A percentile compares a stretch with the other conserved stretches of the same genome.
phyloP scores from a whole-genome alignment of 2,888 invertebrate species.

The Tiliacea aurago region DNA sequence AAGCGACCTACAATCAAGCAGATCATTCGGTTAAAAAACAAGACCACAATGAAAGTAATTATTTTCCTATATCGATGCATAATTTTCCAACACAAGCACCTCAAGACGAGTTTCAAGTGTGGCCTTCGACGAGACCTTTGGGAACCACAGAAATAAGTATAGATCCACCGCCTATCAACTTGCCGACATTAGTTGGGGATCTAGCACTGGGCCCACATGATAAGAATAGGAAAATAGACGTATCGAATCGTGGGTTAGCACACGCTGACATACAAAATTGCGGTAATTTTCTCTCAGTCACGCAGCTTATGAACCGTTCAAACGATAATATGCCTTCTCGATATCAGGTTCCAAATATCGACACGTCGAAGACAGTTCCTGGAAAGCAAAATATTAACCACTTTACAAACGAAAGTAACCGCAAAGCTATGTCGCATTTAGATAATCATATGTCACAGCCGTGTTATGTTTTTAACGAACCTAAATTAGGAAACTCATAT shows the following conservation, averaged over 20 bases:
- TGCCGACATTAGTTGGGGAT: conserved; percentile 87
- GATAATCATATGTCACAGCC: conserved; percentile 81
- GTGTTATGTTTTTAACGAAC: conserved; percentile 82
- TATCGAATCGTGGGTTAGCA: conserved; percentile 72
- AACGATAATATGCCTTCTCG: conserved; percentile 81
- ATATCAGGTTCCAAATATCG: conserved; percentile 78
- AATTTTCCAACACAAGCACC: conserved; percentile 81
- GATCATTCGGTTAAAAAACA: conserved; percentile 79
- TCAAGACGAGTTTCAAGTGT: conserved; percentile 86
- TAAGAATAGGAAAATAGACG: conserved; percentile 83
- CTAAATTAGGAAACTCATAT: conserved; percentile 79
- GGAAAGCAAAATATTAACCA: conserved; percentile 80
- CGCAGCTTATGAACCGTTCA: conserved; percentile 87
- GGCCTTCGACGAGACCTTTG: conserved; percentile 84
- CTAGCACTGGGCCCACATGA: conserved; percentile 87
- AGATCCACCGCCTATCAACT: conserved; percentile 87
- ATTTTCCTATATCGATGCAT: conserved; percentile 86
- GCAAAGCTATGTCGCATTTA: conserved; percentile 79
- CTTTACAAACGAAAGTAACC: conserved; percentile 76
- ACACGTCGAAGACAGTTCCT: conserved; percentile 73
- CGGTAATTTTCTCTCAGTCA: conserved; percentile 86
- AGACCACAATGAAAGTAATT: conserved; percentile 81
- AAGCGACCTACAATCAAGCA: conserved; percentile 76
- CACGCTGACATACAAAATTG: conserved; percentile 84
- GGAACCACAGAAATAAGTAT: conserved; percentile 88